A percentile compares a stretch with the other conserved stretches of the same genome.
Evolutionary conservation across 2,888 invertebrate genomes (phyloP).

Genomic region (Cremastinae sp.): DNA sequence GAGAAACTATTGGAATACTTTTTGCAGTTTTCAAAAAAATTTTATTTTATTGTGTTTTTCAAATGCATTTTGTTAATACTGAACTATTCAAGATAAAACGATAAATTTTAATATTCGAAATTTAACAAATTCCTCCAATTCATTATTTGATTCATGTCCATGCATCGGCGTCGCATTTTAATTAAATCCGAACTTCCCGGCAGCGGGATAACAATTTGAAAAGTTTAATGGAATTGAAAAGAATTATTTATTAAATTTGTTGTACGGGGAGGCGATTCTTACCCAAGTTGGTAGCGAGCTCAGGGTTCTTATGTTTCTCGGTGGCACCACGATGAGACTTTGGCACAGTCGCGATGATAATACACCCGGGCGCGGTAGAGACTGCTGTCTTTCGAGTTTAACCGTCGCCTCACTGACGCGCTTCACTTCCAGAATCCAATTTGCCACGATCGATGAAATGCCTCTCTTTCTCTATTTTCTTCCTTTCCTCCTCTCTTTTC

Average conservation of each 20-base stretch:
- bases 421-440: conserved; percentile 70
- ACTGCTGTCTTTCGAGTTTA: conserved; percentile 47
- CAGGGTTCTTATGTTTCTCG: conserved; percentile 16
- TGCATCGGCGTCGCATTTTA: no score
- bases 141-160: no score
- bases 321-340: conserved; percentile 7
- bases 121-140: no score
- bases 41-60: no score
- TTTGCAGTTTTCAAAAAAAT: no score
- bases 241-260: neutral
- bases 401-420: conserved; percentile 58
- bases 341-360: conserved; percentile 36
- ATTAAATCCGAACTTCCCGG: no score
- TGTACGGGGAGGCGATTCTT: conserved; percentile 24
- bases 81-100: no score
- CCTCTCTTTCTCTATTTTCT: conserved; percentile 54
- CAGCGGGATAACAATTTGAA: neutral
- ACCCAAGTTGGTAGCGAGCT: conserved; percentile 34
- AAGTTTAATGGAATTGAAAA: neutral
- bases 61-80: no score
- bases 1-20: no score
- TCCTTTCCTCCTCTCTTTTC: conserved; percentile 28
- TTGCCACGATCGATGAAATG: conserved; percentile 69
- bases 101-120: no score
- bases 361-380: conserved; percentile 13